phyloP scores from a whole-genome alignment of 2,797 vertebrate genomes.

The Todus mexicanus region DNA sequence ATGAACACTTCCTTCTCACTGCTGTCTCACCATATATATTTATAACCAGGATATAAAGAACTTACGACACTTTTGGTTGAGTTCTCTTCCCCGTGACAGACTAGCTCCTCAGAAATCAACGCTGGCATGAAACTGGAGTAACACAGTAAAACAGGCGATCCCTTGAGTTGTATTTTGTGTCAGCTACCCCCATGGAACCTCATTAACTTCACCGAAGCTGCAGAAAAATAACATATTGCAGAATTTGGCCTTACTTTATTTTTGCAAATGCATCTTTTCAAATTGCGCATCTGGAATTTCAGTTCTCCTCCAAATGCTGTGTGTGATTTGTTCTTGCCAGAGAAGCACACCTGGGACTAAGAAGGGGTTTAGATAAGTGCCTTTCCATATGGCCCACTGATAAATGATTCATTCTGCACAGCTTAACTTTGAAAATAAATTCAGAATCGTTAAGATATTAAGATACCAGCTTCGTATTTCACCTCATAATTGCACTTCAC shows the following conservation, averaged over 20 bases:
- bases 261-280: constrained; percentile 51
- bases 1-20: neutral
- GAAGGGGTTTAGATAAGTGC: constrained; percentile 65
- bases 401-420: constrained; percentile 68
- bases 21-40: neutral
- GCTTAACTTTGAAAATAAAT: constrained; percentile 68
- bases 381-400: constrained; percentile 73
- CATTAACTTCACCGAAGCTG: constrained; percentile 24
- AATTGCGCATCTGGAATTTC: constrained; percentile 67
- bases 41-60: neutral
- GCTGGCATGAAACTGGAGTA: neutral
- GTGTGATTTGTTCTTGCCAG: constrained; percentile 69
- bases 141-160: neutral
- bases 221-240: constrained; percentile 41
- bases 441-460: constrained; percentile 64
- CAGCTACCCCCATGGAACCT: neutral
- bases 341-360: constrained; percentile 65
- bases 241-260: constrained; percentile 39
- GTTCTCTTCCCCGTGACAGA: neutral
- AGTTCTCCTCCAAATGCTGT: constrained; percentile 60
- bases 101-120: neutral
- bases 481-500: constrained; percentile 57
- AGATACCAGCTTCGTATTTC: constrained; percentile 63
- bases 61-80: neutral
- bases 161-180: neutral